Evolutionary conservation across 92 coral and sea anemone species (phyloP).

Genomic region (Palythoa grandiflora): DNA sequence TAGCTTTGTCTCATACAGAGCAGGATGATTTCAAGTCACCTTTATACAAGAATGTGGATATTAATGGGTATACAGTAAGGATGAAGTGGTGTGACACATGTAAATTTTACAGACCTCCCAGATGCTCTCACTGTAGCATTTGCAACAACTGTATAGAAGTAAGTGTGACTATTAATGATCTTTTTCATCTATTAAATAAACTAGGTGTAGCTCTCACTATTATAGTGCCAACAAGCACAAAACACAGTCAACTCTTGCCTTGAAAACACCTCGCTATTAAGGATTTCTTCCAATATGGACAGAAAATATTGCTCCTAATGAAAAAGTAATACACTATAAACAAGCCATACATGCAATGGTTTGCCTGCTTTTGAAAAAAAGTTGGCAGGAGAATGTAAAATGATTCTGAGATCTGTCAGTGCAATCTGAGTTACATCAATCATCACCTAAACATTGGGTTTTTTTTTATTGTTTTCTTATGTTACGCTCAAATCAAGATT

Average conservation of each 20-base stretch:
- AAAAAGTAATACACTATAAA: too few relatives aligned
- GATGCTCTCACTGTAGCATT: slow-evolving; percentile 98
- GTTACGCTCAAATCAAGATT: too few relatives aligned
- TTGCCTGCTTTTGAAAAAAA: background rate
- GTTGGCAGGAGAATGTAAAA: background rate
- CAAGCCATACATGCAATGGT: too few relatives aligned
- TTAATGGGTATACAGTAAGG: slow-evolving; percentile 91
- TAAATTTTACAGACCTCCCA: slow-evolving; percentile 98
- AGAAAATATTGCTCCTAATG: too few relatives aligned
- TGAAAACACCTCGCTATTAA: too few relatives aligned
- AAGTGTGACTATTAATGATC: background rate
- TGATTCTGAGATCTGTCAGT: too few relatives aligned
- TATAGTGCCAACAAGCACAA: too few relatives aligned
- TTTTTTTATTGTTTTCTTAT: too few relatives aligned
- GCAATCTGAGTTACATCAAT: too few relatives aligned
- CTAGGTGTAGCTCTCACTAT: background rate
- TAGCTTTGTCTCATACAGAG: slow-evolving; percentile 55
- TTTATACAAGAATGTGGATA: slow-evolving; percentile 90
- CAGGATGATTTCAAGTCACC: slow-evolving; percentile 96
- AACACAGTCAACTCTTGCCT: too few relatives aligned
- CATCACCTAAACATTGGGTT: too few relatives aligned
- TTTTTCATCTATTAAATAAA: background rate
- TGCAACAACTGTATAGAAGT: slow-evolving; percentile 99
- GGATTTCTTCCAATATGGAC: too few relatives aligned
- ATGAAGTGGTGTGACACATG: slow-evolving; percentile 99